Evolutionary conservation across 1,140 invertebrate genomes (phyloP), one percentile per base, ranked within the genome.

Genomic region (Nomia melanderi): DNA sequence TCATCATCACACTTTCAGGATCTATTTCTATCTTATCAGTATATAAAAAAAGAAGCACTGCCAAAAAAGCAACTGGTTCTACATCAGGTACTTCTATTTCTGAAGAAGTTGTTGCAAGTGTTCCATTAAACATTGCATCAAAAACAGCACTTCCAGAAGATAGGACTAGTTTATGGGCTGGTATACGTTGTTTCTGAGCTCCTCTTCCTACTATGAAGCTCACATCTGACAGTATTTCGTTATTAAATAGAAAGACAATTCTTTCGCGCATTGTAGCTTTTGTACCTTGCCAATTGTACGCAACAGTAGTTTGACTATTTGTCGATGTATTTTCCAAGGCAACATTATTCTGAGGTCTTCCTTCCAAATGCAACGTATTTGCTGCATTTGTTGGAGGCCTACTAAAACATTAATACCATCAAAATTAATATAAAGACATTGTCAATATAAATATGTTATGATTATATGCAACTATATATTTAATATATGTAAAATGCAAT

Each of bases 101-200:
- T 56, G 94, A 93, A 31, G 95, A 94, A 65, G 93, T 93, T 17
- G 94, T 94, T 1, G 95, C 94, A 77, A 95, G 83, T 9, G 94
- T 94, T 50, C 96, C 95, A 89, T 97, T 97, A 87, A 98, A 97
- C 96, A 97, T 97, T 9, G 96, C 96, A 92, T 97, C 96, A 91
- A 97, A 97, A 2, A 97, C 96, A 5, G 96, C 95, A 90, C 95
- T 96, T 11, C 96, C 96, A 54, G 96, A 95, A 8, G 96, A 96
- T 9, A 98, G 89, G 3, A 98, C 95, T 90, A 97, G 96, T 89
- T 96, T 97, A 86, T 98, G 97, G 3, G 96, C 96, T 4, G 96
- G 96, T 79, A 97, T 96, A 53, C 95, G 92, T 86, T 95, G 94
- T 67, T 96, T 94, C 64, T 95, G 93, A n/a, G 93, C 93, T 20